Base-by-base conservation (phyloP, 2,888 invertebrate genomes). In the Troilus luridus region DNA sequence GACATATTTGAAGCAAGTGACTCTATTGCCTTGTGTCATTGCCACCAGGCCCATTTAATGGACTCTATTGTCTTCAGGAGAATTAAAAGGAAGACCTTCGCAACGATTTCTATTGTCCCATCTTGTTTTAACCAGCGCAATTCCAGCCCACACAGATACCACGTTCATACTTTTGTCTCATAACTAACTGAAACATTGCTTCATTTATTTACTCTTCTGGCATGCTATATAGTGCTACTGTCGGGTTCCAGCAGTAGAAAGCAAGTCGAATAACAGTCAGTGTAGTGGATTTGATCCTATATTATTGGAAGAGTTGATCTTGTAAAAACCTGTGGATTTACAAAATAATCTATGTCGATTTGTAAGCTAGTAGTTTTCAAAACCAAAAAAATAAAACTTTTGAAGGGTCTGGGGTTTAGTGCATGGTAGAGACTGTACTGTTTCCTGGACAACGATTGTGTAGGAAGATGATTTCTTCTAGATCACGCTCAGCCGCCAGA, bases 51-150 rank as follows among this genome's bases (percentile, higher is more conserved):
- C 72, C 72, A 41, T 77, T 77, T 77, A 77, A 77, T 77, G 41
- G 72, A 77, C 72, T 3, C 72, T 8, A 77, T 77, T 77, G 72
- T 77, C 72, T 19, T 27, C 9, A 6, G 19, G 67, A 12, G 72
- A 77, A 77, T 77, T 77, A 77, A 27, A 77, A 77, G 72, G 72
- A 77, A 77, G 72, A 41, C 72, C 72, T 77, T 77, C 72, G 41
- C 21, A 77, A 77, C 72, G 72, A 77, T 77, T 77, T 77, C 72
- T 77, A 77, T 77, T 77, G 72, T 77, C 27, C 41, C 72, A 2
- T 77, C 67, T 24, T 10, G 67, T 67, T 41, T 41, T 77, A 77
- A 77, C 27, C 19, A 77, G 72, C 72, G 72, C 72, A 41, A 27
- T 41, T 27, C 8, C 17, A 3, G 41, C 72, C 17, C 72, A 77